Evolutionary conservation across 92 coral and sea anemone species (phyloP).

Genomic region (Galaxea fascicularis): DNA sequence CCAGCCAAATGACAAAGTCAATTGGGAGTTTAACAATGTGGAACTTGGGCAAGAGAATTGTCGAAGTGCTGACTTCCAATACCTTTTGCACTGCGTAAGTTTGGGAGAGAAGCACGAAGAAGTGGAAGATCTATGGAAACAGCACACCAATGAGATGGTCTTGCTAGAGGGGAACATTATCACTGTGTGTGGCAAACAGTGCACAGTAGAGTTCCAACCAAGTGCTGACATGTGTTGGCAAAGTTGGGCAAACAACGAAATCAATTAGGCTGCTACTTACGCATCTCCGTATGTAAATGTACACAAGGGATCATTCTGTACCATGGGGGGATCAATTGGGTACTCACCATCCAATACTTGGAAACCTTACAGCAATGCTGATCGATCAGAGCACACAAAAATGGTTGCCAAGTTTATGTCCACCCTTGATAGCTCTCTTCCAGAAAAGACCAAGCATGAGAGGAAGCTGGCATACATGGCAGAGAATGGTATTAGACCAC

Average conservation of each 20-base stretch:
- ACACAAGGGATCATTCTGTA: constrained; percentile 42
- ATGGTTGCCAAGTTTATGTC: constrained; percentile 23
- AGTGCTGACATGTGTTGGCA: constrained; percentile 85
- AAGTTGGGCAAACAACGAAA: constrained; percentile 73
- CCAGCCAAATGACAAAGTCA: constrained; percentile 74
- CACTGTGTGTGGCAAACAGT: constrained; percentile 52
- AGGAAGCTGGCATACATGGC: constrained; percentile 68
- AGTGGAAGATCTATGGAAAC: constrained; percentile 74
- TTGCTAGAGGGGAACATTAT: constrained; percentile 75
- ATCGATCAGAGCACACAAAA: constrained; percentile 38
- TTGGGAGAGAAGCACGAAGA: constrained; percentile 65
- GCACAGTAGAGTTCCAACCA: constrained; percentile 80
- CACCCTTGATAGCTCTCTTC: neutral
- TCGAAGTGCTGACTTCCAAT: constrained; percentile 75
- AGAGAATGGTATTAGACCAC: constrained; percentile 69
- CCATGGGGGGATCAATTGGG: constrained; percentile 33
- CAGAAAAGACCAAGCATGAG: constrained; percentile 50
- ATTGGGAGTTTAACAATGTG: constrained; percentile 71
- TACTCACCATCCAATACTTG: constrained; percentile 30
- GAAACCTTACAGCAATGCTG: constrained; percentile 55
- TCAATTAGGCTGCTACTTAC: constrained; percentile 79
- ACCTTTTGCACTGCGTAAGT: constrained; percentile 75
- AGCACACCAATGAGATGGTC: constrained; percentile 78
- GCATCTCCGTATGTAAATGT: constrained; percentile 81
- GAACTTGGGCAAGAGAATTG: constrained; percentile 76